Conservation (phyloP, 2,113 vertebrate species). For the Actenoides hombroni region DNA sequence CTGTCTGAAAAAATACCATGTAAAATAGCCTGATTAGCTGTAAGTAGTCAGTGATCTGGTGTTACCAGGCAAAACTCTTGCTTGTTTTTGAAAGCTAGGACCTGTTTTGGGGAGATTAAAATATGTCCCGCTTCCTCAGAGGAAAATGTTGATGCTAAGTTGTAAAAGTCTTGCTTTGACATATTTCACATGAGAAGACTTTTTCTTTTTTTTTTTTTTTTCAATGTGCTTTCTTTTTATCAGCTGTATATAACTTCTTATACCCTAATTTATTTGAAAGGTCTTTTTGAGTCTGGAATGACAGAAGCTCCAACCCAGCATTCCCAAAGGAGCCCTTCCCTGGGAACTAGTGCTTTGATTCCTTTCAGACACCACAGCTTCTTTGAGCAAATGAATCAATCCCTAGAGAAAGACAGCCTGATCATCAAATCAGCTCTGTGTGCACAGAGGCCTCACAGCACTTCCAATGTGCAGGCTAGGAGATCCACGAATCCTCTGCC, state of each 20-base stretch:
- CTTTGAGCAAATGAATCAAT: conserved; percentile 31
- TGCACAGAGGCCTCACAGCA: background rate
- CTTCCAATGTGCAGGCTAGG: background rate
- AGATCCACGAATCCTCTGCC: background rate
- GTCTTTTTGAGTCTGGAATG: background rate
- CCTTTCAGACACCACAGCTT: conserved; percentile 7
- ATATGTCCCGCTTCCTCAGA: background rate
- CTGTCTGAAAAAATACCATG: background rate
- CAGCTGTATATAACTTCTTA: background rate
- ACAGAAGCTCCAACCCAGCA: background rate
- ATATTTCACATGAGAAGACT: background rate
- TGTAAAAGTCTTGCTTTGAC: background rate
- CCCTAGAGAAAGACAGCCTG: conserved; percentile 50
- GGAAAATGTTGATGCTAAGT: background rate
- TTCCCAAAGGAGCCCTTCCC: background rate
- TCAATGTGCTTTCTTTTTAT: background rate
- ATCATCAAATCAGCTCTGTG: conserved; percentile 15
- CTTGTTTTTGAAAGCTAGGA: background rate
- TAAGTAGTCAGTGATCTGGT: background rate
- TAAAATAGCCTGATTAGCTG: background rate
- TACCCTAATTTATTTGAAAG: conserved; percentile 9
- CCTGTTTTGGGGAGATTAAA: background rate
- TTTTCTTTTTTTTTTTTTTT: background rate
- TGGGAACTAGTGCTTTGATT: background rate
- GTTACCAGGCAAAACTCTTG: background rate